Evolutionary conservation across 2,888 invertebrate genomes (phyloP).

Genomic region (Rhorus exstirpatorius): DNA sequence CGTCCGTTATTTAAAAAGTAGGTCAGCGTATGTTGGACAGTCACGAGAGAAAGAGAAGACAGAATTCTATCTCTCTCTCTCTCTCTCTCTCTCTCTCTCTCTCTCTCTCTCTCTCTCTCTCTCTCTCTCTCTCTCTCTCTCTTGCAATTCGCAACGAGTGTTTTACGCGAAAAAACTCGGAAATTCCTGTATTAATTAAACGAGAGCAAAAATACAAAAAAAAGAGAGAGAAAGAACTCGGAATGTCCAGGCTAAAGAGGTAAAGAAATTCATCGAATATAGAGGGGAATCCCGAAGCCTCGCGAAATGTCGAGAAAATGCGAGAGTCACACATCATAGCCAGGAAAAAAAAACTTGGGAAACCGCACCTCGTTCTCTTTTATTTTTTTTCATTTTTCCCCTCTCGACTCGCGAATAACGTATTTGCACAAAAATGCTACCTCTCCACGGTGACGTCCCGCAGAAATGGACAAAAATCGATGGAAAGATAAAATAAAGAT

Average conservation of each 20-base stretch:
- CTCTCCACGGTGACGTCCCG: neutral
- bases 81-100: too few relatives aligned
- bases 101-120: too few relatives aligned
- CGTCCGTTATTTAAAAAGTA: conserved; percentile 64
- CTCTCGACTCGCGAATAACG: conserved; percentile 29
- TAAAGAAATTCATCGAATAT: conserved; percentile 2
- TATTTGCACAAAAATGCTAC: conserved; percentile 44
- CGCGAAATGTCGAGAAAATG: conserved; percentile 25
- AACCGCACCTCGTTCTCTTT: conserved; percentile 44
- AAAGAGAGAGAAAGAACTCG: conserved; percentile 2
- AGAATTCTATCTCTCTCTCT: too few relatives aligned
- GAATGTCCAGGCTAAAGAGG: conserved; percentile 2
- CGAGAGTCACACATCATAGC: conserved; percentile 15
- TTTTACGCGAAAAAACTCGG: conserved; percentile 11
- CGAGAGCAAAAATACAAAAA: conserved; percentile 5
- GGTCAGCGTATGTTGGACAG: conserved; percentile 47
- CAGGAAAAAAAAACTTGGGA: conserved; percentile 14
- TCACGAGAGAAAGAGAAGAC: conserved; percentile 20
- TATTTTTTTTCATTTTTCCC: conserved; percentile 2
- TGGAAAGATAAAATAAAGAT: neutral
- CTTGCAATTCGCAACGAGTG: conserved; percentile 25
- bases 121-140: conserved; percentile 5
- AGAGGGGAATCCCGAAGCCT: conserved; percentile 8
- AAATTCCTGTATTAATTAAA: conserved; percentile 61
- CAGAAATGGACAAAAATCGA: neutral